Percentiles rank a stretch among this genome's conserved stretches.
Conservation (phyloP, 1,140 invertebrate genomes). For the Drosophila pseudoananassae region DNA sequence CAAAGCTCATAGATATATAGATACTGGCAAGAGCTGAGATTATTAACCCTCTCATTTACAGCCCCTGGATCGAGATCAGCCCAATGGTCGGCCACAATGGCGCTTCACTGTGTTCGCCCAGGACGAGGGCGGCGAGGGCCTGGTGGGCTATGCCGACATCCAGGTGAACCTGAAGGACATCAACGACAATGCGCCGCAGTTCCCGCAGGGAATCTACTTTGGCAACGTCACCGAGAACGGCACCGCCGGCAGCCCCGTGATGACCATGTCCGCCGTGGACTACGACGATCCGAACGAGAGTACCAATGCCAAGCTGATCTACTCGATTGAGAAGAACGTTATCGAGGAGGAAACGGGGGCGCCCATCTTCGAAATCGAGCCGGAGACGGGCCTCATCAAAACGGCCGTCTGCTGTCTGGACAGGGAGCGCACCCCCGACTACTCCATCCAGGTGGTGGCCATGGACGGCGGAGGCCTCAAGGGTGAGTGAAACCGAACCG, state of each 20-base stretch:
- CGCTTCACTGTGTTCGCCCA: conserved; percentile 90
- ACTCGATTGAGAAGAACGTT: conserved; percentile 89
- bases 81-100: conserved; percentile 89
- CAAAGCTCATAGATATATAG: too few species aligned
- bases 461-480: conserved; percentile 87
- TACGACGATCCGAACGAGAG: conserved; percentile 89
- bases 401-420: conserved; percentile 88
- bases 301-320: conserved; percentile 87
- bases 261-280: conserved; percentile 89
- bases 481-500: conserved; percentile 82
- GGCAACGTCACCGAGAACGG: conserved; percentile 89
- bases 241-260: conserved; percentile 87
- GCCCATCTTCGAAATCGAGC: conserved; percentile 88
- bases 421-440: conserved; percentile 88
- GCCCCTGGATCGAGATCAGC: conserved; percentile 89
- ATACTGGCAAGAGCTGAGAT: not conserved
- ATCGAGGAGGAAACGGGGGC: conserved; percentile 88
- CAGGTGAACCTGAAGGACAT: conserved; percentile 90
- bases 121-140: conserved; percentile 88
- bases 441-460: conserved; percentile 88
- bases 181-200: conserved; percentile 92
- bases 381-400: conserved; percentile 87
- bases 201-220: conserved; percentile 87
- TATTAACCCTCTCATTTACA: conserved; percentile 51
- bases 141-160: conserved; percentile 90